phyloP scores from a whole-genome alignment of 2,797 vertebrate genomes.

The Poeciliopsis infans region DNA sequence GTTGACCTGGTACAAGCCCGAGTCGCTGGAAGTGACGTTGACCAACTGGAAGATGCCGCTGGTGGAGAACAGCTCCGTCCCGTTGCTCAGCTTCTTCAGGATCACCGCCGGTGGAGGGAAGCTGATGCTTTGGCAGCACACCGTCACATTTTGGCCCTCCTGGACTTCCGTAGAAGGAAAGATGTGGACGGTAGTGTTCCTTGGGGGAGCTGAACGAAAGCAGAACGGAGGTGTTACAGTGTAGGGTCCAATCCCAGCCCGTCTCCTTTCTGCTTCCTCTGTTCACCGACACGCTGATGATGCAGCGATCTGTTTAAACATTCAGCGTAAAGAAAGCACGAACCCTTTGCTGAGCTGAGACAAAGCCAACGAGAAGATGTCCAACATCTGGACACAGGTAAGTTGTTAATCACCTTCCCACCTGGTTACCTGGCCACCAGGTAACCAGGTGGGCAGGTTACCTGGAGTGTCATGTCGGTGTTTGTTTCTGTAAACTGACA shows the following conservation, averaged over 20 bases:
- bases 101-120: constrained; percentile 67
- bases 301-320: neutral
- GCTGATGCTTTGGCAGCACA: constrained; percentile 74
- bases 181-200: constrained; percentile 74
- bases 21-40: constrained; percentile 72
- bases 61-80: constrained; percentile 62
- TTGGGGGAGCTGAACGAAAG: constrained; percentile 69
- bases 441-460: too few relatives aligned
- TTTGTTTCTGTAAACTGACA: too few relatives aligned
- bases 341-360: neutral
- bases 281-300: neutral
- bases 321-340: too few relatives aligned
- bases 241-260: too few relatives aligned
- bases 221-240: neutral
- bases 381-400: too few relatives aligned
- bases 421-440: too few relatives aligned
- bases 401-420: too few relatives aligned
- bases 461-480: neutral
- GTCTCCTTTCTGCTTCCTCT: neutral
- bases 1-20: constrained; percentile 72
- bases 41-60: constrained; percentile 75
- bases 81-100: constrained; percentile 76
- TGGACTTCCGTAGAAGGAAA: constrained; percentile 72
- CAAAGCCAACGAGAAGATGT: neutral
- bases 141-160: constrained; percentile 79